phyloP scores from a whole-genome alignment of 2,113 vertebrate species.

The Petaurus breviceps region DNA sequence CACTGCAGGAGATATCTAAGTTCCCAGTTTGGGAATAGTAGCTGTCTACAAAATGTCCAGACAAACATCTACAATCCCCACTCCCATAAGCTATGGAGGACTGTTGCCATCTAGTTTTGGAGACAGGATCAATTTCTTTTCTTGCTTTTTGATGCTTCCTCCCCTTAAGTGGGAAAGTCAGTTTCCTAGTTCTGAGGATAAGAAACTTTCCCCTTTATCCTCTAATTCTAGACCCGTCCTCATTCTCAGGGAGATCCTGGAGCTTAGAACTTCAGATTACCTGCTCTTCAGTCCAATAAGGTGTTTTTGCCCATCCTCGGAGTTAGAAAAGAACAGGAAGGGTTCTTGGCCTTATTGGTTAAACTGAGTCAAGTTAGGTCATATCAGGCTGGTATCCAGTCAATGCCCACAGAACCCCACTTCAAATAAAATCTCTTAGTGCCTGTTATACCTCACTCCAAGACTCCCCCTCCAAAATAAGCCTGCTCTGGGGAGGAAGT shows the following conservation, averaged over 20 bases:
- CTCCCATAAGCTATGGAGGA: too few relatives aligned
- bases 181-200: neutral
- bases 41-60: neutral
- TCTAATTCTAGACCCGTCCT: neutral
- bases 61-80: neutral
- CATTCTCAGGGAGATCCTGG: neutral
- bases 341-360: neutral
- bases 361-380: neutral
- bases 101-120: neutral
- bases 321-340: neutral
- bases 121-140: neutral
- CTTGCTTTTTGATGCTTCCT: neutral
- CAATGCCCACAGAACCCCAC: neutral
- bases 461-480: neutral
- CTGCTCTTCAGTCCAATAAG: neutral
- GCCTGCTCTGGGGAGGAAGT: neutral
- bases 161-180: too few relatives aligned
- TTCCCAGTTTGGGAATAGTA: neutral
- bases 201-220: neutral
- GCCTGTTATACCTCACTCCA: neutral
- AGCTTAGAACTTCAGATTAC: neutral
- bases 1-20: neutral
- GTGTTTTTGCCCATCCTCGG: neutral
- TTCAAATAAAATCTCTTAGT: neutral
- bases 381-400: neutral